Base-by-base conservation (phyloP, 2,797 vertebrate species). In the Onychomys torridus region DNA sequence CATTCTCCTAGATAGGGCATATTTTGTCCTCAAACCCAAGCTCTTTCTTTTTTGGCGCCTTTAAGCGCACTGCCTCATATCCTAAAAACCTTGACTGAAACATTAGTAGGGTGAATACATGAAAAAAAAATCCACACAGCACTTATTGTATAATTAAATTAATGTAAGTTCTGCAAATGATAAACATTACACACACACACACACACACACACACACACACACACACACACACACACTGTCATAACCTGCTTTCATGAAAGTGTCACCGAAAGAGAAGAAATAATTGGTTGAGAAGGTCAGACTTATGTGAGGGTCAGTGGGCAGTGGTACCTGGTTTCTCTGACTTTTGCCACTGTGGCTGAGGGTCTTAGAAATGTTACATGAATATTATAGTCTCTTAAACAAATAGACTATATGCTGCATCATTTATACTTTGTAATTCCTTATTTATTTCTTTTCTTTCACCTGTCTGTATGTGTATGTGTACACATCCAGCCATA, bases 101-200 rank as follows among this genome's bases (percentile, higher is more conserved):
- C 16, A 17, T 55, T 78, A 46, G 65, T 61, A 67, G 73, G 34
- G 93, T 73, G n/a, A 93, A 91, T 67, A 10, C 49, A 88, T 77
- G 79, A 46, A 92, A 46, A 92, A 86, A 89, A 84, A 34, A 93
- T 55, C n/a, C 82, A 63, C 49, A 90, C 40, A 79, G 79, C 81
- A 71, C 46, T 96, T 83, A 93, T 76, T 91, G 55, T 37, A 71
- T 67, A 89, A 83, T 92, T 52, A 52, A 52, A 52, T 52, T 91
- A 91, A 96, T 93, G 73, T 95, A 94, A 52, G 7, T 13, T 91
- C 43, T 61, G 69, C 52, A 79, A 89, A 84, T 43, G 69, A 63
- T 79, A 86, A 76, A 5, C 23, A 61, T 61, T 67, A 75, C 34
- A 71, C 55, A 34, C 12, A 46, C 46, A 46, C 46, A 46, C 46